A percentile compares a stretch with the other conserved stretches of the same genome.
Evolutionary conservation across 2,888 invertebrate genomes (phyloP).

Genomic region (Caenorhabditis becei): DNA sequence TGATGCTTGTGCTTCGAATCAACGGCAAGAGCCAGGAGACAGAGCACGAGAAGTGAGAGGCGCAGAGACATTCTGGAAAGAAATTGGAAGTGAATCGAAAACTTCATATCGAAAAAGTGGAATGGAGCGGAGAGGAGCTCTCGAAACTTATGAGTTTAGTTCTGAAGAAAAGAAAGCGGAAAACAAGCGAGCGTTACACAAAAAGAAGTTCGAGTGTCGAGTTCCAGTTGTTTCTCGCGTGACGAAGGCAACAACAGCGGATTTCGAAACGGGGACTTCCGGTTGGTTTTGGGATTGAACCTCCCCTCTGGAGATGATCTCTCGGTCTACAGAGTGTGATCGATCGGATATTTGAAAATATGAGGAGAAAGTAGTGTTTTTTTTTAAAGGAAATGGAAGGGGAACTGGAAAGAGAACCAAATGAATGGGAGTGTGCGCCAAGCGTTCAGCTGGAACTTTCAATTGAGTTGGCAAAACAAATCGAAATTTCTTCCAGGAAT

Average conservation of each 20-base stretch:
- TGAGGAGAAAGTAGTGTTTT: too few relatives aligned
- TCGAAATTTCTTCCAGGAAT: too few relatives aligned
- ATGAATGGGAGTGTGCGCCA: too few relatives aligned
- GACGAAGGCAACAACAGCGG: constrained; percentile 11
- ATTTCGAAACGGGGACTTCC: constrained; percentile 36
- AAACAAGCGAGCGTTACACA: constrained; percentile 23
- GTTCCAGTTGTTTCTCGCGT: constrained; percentile 16
- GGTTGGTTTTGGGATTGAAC: constrained; percentile 23
- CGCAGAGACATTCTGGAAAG: constrained; percentile 38
- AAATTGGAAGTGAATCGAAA: constrained; percentile 5
- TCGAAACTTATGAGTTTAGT: constrained; percentile 31
- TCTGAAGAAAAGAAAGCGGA: constrained; percentile 9
- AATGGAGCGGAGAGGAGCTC: constrained; percentile 3
- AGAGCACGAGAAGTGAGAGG: constrained; percentile 32
- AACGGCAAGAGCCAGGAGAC: constrained; percentile 22
- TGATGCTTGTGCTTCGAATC: constrained; percentile 55
- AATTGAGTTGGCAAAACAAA: too few relatives aligned
- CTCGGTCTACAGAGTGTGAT: constrained; percentile 17
- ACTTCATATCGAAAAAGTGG: background rate
- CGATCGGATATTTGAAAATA: background rate
- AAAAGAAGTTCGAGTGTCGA: constrained; percentile 26
- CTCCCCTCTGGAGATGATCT: background rate
- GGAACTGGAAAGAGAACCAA: too few relatives aligned
- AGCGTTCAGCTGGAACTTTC: too few relatives aligned
- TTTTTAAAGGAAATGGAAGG: background rate